Percentiles rank a stretch among this genome's conserved stretches.
Evolutionary conservation across 2,888 invertebrate species (phyloP).

Genomic region (Leistus spinibarbis): DNA sequence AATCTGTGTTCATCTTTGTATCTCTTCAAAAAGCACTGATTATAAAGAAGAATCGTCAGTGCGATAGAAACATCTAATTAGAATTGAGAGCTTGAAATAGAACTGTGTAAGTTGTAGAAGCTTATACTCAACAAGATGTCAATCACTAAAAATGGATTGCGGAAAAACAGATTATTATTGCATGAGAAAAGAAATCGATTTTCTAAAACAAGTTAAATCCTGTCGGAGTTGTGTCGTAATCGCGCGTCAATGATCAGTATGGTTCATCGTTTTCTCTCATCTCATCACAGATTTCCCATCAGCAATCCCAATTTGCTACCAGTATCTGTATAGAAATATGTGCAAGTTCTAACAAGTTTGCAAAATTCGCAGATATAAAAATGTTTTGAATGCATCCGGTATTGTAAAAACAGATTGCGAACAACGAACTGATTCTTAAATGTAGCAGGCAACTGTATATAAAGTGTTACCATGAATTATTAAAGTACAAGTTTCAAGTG

Average conservation of each 20-base stretch:
- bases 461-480: slow-evolving; percentile 23
- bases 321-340: neutral
- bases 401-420: neutral
- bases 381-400: too few species aligned
- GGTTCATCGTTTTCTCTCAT: neutral
- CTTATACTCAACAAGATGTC: too few species aligned
- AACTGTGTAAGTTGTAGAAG: too few species aligned
- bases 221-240: neutral
- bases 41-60: too few species aligned
- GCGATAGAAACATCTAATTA: too few species aligned
- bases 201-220: neutral
- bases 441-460: neutral
- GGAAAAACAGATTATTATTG: too few species aligned
- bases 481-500: slow-evolving; percentile 15
- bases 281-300: neutral
- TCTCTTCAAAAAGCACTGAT: too few species aligned
- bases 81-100: too few species aligned
- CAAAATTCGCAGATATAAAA: too few species aligned
- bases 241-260: neutral
- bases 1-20: neutral
- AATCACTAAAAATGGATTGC: too few species aligned
- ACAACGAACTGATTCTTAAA: neutral
- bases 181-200: neutral
- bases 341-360: too few species aligned
- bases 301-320: neutral